phyloP scores from a whole-genome alignment of 2,888 invertebrate species.

The Mayetiola destructor region DNA sequence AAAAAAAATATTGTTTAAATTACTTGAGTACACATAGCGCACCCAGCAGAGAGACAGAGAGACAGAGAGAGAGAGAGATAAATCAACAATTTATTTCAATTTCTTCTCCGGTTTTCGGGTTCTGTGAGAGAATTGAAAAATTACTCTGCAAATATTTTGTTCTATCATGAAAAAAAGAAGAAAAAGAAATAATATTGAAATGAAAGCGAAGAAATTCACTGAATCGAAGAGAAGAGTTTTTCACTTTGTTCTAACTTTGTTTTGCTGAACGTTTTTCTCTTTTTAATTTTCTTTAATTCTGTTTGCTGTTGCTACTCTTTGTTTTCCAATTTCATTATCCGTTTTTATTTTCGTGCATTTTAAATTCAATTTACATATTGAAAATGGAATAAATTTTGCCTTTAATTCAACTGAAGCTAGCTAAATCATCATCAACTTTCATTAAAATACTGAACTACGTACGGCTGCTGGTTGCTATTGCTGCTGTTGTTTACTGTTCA shows the following conservation, averaged over 20 bases:
- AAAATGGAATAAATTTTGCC: background rate
- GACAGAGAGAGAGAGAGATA: too few species aligned
- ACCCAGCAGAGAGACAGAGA: too few species aligned
- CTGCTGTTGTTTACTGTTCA: background rate
- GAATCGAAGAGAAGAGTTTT: background rate
- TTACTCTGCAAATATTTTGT: background rate
- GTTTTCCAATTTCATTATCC: too few species aligned
- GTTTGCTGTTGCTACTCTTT: too few species aligned
- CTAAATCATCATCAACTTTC: slow-evolving; percentile 13
- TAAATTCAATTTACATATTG: slow-evolving; percentile 9
- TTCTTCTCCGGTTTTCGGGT: background rate
- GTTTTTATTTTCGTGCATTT: too few species aligned
- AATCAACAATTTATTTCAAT: background rate
- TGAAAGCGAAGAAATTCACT: too few species aligned
- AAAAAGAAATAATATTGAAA: too few species aligned
- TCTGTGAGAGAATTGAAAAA: background rate
- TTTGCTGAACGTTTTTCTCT: background rate
- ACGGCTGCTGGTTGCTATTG: background rate
- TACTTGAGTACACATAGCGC: slow-evolving; percentile 3
- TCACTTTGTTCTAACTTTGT: background rate
- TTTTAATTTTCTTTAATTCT: background rate
- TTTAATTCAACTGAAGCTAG: background rate
- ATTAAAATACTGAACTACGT: slow-evolving; percentile 10
- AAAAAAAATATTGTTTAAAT: too few species aligned
- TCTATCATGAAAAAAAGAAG: too few species aligned